phyloP scores from a whole-genome alignment of 2,113 vertebrate species.

The Capra hircus region DNA sequence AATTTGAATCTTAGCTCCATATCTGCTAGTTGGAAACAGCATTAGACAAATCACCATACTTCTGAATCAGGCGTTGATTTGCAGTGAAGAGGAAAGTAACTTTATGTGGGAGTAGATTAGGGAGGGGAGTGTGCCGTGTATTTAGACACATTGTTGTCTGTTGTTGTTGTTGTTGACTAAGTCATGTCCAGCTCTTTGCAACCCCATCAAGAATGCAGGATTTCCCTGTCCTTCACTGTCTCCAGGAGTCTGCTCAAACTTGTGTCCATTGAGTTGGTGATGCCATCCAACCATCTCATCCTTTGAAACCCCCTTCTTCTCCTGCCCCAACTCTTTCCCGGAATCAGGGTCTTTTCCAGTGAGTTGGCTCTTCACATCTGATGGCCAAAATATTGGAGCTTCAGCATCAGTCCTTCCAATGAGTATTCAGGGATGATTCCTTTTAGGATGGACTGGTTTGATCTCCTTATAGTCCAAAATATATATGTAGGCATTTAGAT shows the following conservation, averaged over 20 bases:
- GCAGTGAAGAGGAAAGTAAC: not conserved
- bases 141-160: not conserved
- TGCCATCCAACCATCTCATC: not conserved
- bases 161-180: not conserved
- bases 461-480: not conserved
- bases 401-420: not conserved
- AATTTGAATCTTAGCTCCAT: not conserved
- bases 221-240: not conserved
- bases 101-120: not conserved
- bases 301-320: not conserved
- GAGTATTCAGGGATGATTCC: not conserved
- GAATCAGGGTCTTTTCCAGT: not conserved
- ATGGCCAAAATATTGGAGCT: not conserved
- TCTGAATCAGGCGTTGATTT: not conserved
- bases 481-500: not conserved
- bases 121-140: too few species aligned
- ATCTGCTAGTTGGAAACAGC: not conserved
- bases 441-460: not conserved
- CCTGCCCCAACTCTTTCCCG: not conserved
- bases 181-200: not conserved
- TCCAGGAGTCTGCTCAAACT: not conserved
- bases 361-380: not conserved
- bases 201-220: accelerated
- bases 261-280: not conserved
- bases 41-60: not conserved